A percentile compares a stretch with the other conserved stretches of the same genome.
phyloP scores from a whole-genome alignment of 2,113 vertebrate genomes.

The Pagrus major region DNA sequence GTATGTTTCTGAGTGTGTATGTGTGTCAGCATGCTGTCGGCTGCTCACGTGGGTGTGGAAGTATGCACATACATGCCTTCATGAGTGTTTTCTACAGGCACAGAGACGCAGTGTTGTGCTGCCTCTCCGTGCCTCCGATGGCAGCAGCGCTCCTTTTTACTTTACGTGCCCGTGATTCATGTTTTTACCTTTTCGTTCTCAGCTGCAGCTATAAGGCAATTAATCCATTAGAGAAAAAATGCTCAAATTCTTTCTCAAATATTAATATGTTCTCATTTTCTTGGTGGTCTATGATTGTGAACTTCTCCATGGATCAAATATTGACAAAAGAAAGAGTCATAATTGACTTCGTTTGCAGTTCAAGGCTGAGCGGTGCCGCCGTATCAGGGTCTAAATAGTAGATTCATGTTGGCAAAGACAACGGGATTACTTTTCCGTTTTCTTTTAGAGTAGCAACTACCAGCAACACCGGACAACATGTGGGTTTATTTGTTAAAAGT shows the following conservation, averaged over 20 bases:
- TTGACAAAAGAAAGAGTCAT: no score
- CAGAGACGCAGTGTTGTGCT: background rate
- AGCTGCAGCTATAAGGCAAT: background rate
- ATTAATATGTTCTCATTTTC: no score
- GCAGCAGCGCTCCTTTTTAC: conserved; percentile 55
- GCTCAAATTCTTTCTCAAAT: background rate
- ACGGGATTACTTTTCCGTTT: no score
- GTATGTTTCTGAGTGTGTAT: conserved; percentile 34
- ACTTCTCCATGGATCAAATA: no score
- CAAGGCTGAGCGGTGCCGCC: no score
- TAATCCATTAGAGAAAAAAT: background rate
- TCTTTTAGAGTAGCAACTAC: no score
- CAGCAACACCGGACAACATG: no score
- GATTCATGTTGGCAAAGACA: no score
- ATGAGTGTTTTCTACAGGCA: conserved; percentile 4
- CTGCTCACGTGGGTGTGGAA: conserved; percentile 18
- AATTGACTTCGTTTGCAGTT: no score
- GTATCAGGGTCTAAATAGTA: no score
- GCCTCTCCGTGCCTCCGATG: conserved; percentile 39
- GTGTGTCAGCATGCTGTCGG: conserved; percentile 20
- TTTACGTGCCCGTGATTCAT: background rate
- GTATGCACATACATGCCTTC: conserved; percentile 27
- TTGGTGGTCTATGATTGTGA: no score
- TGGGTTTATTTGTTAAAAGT: no score
- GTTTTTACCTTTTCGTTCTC: background rate